phyloP scores from a whole-genome alignment of 2,888 invertebrate genomes.

The Ectobius pallidus region DNA sequence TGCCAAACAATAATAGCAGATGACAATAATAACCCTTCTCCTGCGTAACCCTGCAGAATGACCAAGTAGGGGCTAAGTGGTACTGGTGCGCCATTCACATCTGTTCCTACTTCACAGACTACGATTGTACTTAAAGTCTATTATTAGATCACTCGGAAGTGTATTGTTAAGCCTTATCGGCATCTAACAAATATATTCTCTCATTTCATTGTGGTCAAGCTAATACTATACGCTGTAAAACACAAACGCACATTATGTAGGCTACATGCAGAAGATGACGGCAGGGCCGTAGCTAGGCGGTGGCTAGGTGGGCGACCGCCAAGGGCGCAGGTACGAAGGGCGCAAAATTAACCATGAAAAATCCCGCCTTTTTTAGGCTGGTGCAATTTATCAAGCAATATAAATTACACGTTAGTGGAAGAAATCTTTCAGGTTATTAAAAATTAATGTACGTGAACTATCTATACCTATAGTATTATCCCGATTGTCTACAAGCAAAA shows the following conservation, averaged over 20 bases:
- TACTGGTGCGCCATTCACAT: constrained; percentile 17
- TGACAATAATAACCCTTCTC: constrained; percentile 19
- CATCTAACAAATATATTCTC: background rate
- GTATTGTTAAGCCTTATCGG: constrained; percentile 23
- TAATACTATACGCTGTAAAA: background rate
- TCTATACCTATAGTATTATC: too few species aligned
- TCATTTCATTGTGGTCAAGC: background rate
- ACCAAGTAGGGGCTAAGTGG: constrained; percentile 18
- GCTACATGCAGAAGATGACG: too few species aligned
- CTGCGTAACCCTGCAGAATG: background rate
- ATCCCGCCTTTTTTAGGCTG: too few species aligned
- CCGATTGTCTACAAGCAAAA: too few species aligned
- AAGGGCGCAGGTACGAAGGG: too few species aligned
- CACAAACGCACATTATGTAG: background rate
- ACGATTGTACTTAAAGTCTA: constrained; percentile 2
- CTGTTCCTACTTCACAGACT: background rate
- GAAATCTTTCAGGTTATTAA: too few species aligned
- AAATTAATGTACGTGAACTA: too few species aligned
- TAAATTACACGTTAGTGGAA: too few species aligned
- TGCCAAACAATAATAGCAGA: background rate
- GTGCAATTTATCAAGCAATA: too few species aligned
- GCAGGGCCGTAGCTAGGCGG: too few species aligned
- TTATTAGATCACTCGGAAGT: constrained; percentile 26
- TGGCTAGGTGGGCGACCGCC: too few species aligned
- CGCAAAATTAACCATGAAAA: too few species aligned